Evolutionary conservation across 2,797 vertebrate genomes (phyloP), one percentile per base, ranked within the genome.

Genomic region (Coregonus sp.): DNA sequence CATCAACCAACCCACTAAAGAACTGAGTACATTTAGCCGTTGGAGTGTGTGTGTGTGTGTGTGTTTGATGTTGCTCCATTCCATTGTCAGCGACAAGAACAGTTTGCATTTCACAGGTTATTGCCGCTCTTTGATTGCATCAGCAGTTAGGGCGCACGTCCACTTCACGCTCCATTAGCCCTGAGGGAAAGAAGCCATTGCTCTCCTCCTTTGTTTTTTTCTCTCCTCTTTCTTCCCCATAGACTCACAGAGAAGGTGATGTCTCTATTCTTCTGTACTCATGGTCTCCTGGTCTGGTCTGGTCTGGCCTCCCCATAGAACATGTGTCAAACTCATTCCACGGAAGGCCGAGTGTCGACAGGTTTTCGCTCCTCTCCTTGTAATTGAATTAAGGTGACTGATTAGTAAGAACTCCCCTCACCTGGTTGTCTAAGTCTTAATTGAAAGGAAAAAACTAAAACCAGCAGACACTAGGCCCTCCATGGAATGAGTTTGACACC

Each of bases 51-150:
- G 18, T n/a, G 18, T 54, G 11, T 51, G 16, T 35, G 31, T 33
- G 31, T 33, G 31, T 31, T 1, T 31, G n/a, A 0, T 67, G 18
- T 25, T 29, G 75, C 67, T 47, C 50, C 72, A 56, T 74, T 78
- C 78, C 71, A 25, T 67, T 84, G 79, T 81, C 85, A 78, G 86
- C 81, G 77, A 82, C 78, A 79, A 72, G 75, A 89, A 89, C 84
- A 75, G 81, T 89, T 89, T 88, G 86, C 81, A 91, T 93, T 92
- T 93, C 90, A 91, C 89, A 90, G 87, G 80, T 90, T 91, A 90
- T 91, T 93, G 91, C 82, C 82, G 63, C 71, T 75, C 74, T 90
- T 88, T 87, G 91, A 93, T 92, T 92, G 91, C 90, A 89, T 91
- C 89, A 90, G 88, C 90, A 85, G 88, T 92, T 85, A 83, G 90